Conservation (phyloP, 2,113 vertebrate species). For the Madoqua kirkii region DNA sequence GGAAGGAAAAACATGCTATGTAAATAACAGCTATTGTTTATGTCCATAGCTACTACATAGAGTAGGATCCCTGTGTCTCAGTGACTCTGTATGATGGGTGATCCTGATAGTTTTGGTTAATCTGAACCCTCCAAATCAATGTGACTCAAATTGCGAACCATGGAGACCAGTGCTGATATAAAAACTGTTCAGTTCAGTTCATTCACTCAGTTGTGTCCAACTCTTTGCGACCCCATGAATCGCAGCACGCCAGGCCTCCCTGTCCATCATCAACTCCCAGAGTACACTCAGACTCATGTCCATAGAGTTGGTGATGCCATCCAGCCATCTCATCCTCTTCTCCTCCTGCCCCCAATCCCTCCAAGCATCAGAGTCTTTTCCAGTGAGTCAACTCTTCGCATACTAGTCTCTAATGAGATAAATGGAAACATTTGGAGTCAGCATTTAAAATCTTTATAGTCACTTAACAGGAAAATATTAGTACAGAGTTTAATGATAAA, state of each 20-base stretch:
- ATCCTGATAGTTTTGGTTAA: not conserved
- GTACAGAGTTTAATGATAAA: not conserved
- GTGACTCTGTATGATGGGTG: not conserved
- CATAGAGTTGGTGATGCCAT: too few species aligned
- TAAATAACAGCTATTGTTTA: not conserved
- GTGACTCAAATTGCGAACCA: not conserved
- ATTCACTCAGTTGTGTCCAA: accelerated
- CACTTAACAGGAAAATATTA: not conserved
- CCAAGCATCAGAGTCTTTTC: too few species aligned
- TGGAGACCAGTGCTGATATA: not conserved
- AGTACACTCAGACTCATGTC: too few species aligned
- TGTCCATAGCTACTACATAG: not conserved
- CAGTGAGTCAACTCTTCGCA: too few species aligned
- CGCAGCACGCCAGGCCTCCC: too few species aligned
- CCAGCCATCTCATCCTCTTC: too few species aligned
- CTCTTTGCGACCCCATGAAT: too few species aligned
- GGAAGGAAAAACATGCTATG: not conserved
- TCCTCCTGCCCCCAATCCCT: too few species aligned
- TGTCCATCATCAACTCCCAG: too few species aligned
- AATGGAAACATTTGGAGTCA: not conserved
- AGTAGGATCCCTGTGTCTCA: not conserved
- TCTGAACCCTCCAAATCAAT: not conserved
- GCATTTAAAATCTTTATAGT: not conserved
- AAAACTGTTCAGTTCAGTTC: not conserved
- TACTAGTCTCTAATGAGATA: not conserved